Conservation (phyloP, 2,888 invertebrate genomes). For the Lepetodrilus schrolli region DNA sequence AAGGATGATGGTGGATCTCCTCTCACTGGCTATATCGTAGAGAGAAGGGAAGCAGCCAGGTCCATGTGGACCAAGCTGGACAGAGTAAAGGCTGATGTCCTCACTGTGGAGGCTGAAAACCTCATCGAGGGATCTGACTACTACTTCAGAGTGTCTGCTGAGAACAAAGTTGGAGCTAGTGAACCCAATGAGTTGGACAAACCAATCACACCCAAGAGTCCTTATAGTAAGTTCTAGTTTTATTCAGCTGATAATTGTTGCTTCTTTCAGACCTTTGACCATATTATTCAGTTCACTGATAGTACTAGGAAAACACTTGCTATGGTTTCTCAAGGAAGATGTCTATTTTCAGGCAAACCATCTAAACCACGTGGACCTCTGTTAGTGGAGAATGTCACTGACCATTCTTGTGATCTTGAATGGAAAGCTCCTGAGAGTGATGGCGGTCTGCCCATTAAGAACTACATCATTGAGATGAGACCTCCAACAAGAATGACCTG, state of each 20-base stretch:
- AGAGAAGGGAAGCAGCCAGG: conserved; percentile 60
- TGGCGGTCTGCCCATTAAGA: conserved; percentile 69
- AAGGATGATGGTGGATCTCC: conserved; percentile 71
- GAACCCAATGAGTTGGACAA: conserved; percentile 86
- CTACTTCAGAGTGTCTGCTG: conserved; percentile 89
- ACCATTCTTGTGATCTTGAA: conserved; percentile 86
- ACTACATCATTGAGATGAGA: conserved; percentile 78
- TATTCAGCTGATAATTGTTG: too few species aligned
- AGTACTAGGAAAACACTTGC: too few species aligned
- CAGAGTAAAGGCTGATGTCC: conserved; percentile 45
- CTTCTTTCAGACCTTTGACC: too few species aligned
- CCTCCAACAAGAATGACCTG: conserved; percentile 86
- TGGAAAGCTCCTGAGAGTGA: conserved; percentile 72
- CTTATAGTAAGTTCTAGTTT: conserved; percentile 76
- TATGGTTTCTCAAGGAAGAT: background rate
- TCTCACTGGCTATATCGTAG: conserved; percentile 72
- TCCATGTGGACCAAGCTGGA: conserved; percentile 64
- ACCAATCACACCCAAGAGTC: conserved; percentile 84
- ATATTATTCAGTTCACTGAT: too few species aligned
- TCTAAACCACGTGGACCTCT: conserved; percentile 89
- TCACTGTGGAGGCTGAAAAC: conserved; percentile 72
- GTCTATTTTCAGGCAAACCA: conserved; percentile 91
- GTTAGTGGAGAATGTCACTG: conserved; percentile 85
- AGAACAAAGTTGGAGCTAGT: conserved; percentile 88
- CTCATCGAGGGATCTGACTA: conserved; percentile 88